A percentile compares a stretch with the other conserved stretches of the same genome.
These are phyloP conservation scores for Plectropomus leopardus DNA, from an alignment of 2,113 vertebrate genomes.

Conservation along the genomic window DNA sequence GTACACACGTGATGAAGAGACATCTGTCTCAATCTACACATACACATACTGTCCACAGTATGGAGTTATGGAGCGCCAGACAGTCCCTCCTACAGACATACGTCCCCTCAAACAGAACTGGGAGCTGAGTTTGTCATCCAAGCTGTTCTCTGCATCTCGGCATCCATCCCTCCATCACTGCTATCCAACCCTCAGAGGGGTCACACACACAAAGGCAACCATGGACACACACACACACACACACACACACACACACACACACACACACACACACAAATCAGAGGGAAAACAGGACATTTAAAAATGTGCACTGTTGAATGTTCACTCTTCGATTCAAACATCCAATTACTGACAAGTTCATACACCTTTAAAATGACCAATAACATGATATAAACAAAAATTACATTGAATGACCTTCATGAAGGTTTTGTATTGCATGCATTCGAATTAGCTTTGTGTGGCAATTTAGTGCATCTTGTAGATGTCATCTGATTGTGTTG, in stretches of 20 bases:
- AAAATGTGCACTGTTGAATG: background rate
- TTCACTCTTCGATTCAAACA: constrained; percentile 2
- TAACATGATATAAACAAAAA: background rate
- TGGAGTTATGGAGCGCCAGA: constrained; percentile 54
- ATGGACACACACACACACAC: background rate
- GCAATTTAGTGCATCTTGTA: background rate
- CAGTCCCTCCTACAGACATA: constrained; percentile 63
- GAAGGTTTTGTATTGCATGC: background rate
- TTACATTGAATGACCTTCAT: background rate
- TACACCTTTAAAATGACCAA: constrained; percentile 2
- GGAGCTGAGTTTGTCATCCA: constrained; percentile 52
- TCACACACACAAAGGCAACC: background rate
- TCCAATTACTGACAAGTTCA: background rate
- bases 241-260: background rate
- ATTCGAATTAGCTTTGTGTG: background rate
- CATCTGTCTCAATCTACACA: constrained; percentile 66
- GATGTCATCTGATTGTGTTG: background rate
- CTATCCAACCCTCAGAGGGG: background rate
- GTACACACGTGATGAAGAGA: constrained; percentile 37
- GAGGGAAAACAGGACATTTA: constrained; percentile 1
- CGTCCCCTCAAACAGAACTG: constrained; percentile 26
- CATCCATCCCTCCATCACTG: constrained; percentile 15
- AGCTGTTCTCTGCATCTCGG: constrained; percentile 49
- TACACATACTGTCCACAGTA: constrained; percentile 44
- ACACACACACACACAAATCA: background rate